A percentile compares a stretch with the other conserved stretches of the same genome.
phyloP scores from a whole-genome alignment of 2,797 vertebrate species.

The Hafferia zeledoni region DNA sequence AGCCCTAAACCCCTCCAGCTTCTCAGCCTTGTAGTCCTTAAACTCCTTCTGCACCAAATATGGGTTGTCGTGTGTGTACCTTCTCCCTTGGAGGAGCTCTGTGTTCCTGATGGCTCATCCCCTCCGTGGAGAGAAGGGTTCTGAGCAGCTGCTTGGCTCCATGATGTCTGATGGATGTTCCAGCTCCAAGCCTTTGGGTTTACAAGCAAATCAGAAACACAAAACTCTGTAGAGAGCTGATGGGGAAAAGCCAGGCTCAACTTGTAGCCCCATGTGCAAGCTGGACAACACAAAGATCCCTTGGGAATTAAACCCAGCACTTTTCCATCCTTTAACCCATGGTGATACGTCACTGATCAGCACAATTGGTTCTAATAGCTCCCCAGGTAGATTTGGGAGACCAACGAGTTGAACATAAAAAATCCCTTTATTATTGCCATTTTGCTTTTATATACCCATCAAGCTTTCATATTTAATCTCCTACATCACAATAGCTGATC shows the following conservation, averaged over 20 bases:
- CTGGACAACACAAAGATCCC: not conserved
- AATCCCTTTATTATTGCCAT: slow-evolving; percentile 82
- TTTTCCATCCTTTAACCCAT: slow-evolving; percentile 49
- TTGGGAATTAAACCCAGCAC: not conserved
- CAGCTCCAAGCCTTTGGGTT: not conserved
- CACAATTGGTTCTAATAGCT: slow-evolving; percentile 66
- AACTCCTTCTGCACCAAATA: not conserved
- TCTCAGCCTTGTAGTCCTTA: rapidly evolving
- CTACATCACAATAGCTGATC: slow-evolving; percentile 84
- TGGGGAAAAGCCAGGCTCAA: not conserved
- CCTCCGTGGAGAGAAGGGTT: not conserved
- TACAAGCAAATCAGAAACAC: rapidly evolving
- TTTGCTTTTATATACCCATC: slow-evolving; percentile 84
- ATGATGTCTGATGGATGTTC: rapidly evolving
- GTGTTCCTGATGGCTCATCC: not conserved
- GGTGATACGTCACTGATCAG: slow-evolving; percentile 60
- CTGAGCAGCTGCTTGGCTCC: not conserved
- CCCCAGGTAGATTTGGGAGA: slow-evolving; percentile 72
- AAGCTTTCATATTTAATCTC: slow-evolving; percentile 85
- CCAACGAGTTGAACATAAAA: slow-evolving; percentile 80
- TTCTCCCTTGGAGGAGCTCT: rapidly evolving
- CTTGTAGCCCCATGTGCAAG: not conserved
- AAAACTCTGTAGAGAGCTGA: not conserved
- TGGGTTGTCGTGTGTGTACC: rapidly evolving
- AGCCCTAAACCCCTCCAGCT: not conserved